Evolutionary conservation across 2,888 invertebrate species (phyloP).

Genomic region (Ferrisia virgata): DNA sequence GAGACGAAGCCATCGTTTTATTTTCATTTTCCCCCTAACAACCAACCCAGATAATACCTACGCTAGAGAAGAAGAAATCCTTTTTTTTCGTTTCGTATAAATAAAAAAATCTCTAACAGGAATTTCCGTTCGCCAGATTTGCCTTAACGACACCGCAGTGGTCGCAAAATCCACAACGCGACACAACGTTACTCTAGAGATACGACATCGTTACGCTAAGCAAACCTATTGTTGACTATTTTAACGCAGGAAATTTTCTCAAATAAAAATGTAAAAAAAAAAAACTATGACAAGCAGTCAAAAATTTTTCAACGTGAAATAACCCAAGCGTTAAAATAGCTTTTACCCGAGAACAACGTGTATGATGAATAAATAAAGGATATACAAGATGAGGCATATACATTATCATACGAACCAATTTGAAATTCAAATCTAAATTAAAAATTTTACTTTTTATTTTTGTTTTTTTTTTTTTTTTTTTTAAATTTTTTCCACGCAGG

Average conservation of each 20-base stretch:
- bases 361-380: neutral
- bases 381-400: too few relatives aligned
- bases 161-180: neutral
- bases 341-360: neutral
- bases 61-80: neutral
- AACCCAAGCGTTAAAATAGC: neutral
- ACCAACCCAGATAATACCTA: neutral
- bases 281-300: neutral
- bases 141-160: neutral
- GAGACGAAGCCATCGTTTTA: too few relatives aligned
- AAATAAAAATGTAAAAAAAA: neutral
- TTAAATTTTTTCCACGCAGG: too few relatives aligned
- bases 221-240: neutral
- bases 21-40: neutral
- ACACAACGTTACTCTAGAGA: neutral
- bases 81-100: neutral
- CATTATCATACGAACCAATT: too few relatives aligned
- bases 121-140: slow-evolving; percentile 8
- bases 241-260: neutral
- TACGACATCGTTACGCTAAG: neutral
- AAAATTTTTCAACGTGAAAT: neutral
- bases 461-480: too few relatives aligned
- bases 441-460: too few relatives aligned
- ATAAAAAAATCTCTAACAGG: neutral
- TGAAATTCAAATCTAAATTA: neutral